These are phyloP conservation scores for Callorhinus ursinus DNA, from an alignment of 2,113 vertebrate genomes.

Conservation along the genomic window DNA sequence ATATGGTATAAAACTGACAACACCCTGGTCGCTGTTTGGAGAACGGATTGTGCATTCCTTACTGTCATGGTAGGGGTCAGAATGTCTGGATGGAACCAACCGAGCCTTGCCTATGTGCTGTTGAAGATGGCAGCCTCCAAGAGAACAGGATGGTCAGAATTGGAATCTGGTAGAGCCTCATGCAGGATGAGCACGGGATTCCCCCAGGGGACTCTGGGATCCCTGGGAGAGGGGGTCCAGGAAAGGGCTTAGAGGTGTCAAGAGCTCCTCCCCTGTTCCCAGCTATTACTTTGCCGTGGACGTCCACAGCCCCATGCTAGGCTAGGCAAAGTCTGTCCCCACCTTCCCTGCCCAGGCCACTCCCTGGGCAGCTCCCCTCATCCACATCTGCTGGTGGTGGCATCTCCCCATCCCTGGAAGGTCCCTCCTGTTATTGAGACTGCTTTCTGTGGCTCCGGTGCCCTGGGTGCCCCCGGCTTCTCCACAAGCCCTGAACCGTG, in stretches of 20 bases:
- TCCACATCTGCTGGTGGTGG: neutral
- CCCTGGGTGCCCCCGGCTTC: fast-evolving
- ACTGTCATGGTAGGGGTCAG: neutral
- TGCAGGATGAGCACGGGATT: neutral
- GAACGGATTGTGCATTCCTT: neutral
- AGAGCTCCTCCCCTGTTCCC: neutral
- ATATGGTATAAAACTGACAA: neutral
- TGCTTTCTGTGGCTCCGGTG: neutral
- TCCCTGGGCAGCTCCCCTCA: too few relatives aligned
- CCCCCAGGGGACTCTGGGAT: neutral
- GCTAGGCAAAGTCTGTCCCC: neutral
- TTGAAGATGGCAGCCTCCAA: neutral
- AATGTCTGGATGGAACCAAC: neutral
- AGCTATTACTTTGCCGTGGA: neutral
- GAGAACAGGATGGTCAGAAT: neutral
- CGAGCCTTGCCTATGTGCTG: neutral
- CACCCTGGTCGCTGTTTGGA: neutral
- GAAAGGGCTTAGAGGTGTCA: neutral
- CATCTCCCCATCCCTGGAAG: neutral
- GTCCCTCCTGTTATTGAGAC: neutral
- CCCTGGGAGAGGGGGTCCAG: neutral
- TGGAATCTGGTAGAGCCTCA: neutral
- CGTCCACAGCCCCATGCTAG: neutral
- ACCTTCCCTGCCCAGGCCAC: neutral
- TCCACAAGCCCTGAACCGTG: neutral